A percentile compares a stretch with the other conserved stretches of the same genome.
These are phyloP conservation scores for Limnephilus lunatus DNA, from an alignment of 2,888 invertebrate genomes.

Conservation along the genomic window DNA sequence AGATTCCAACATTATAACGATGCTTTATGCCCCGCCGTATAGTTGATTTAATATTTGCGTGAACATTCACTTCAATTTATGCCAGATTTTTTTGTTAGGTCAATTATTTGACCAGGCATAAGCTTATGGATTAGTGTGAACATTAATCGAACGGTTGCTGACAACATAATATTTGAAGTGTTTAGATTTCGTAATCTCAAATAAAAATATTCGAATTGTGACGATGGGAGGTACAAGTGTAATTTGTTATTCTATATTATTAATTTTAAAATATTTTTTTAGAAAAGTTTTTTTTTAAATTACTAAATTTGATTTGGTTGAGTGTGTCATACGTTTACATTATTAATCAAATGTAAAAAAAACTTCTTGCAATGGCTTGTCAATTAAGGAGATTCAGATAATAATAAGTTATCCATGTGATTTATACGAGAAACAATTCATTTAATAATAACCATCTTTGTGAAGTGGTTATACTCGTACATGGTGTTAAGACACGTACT, in stretches of 20 bases:
- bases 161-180: background rate
- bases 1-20: constrained; percentile 16
- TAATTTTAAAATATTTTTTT: background rate
- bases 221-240: background rate
- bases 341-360: background rate
- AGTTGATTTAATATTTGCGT: constrained; percentile 21
- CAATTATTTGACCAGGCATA: constrained; percentile 39
- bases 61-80: constrained; percentile 5
- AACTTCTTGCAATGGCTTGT: background rate
- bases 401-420: background rate
- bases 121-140: background rate
- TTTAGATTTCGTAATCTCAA: background rate
- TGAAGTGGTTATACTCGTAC: background rate
- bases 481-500: no score
- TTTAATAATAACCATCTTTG: background rate
- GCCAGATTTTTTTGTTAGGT: background rate
- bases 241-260: background rate
- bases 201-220: background rate
- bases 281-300: no score
- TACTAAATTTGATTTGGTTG: background rate
- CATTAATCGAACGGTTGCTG: background rate
- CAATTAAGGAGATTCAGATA: no score
- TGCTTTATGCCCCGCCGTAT: background rate
- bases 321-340: background rate
- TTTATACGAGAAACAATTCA: background rate